A percentile compares a stretch with the other conserved stretches of the same genome.
These are phyloP conservation scores for Paratilapia polleni DNA, from an alignment of 2,113 vertebrate genomes.

Conservation along the genomic window DNA sequence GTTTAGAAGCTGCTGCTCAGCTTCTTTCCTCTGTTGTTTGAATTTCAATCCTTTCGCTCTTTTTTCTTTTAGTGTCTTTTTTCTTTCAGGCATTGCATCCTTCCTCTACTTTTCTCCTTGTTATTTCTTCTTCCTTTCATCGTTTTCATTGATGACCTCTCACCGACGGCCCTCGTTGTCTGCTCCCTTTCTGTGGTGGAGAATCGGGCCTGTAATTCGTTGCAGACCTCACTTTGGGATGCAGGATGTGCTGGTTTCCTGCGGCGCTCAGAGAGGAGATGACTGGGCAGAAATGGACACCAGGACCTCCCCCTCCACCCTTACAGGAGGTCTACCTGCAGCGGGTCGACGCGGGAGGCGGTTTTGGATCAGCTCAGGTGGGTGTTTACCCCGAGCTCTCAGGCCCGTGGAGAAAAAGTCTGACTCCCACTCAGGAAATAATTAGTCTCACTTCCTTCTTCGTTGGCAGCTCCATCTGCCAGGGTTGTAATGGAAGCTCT, in stretches of 20 bases:
- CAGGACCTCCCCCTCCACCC: not conserved
- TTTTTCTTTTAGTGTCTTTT: not conserved
- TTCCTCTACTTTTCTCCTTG: not conserved
- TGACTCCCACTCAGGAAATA: constrained; percentile 75
- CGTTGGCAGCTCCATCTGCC: constrained; percentile 51
- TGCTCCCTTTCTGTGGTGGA: not conserved
- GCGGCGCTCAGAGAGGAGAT: not conserved
- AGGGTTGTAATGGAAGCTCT: constrained; percentile 68
- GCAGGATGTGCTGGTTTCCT: constrained; percentile 22
- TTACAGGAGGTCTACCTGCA: constrained; percentile 8
- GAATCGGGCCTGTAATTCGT: not conserved
- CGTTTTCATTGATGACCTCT: not conserved
- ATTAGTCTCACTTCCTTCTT: constrained; percentile 70
- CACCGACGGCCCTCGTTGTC: not conserved
- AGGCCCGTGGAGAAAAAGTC: constrained; percentile 49
- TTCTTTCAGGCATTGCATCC: not conserved
- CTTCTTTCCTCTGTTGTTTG: not conserved
- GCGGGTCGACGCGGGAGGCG: not conserved
- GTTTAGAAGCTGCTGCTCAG: not conserved
- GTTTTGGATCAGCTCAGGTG: constrained; percentile 44
- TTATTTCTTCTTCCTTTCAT: not conserved
- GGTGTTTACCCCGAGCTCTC: constrained; percentile 35
- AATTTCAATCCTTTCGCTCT: not conserved
- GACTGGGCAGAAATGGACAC: constrained; percentile 35
- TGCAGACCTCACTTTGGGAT: constrained; percentile 16